Base-by-base conservation (phyloP, 1,140 invertebrate genomes). In the Eurosta solidaginis region DNA sequence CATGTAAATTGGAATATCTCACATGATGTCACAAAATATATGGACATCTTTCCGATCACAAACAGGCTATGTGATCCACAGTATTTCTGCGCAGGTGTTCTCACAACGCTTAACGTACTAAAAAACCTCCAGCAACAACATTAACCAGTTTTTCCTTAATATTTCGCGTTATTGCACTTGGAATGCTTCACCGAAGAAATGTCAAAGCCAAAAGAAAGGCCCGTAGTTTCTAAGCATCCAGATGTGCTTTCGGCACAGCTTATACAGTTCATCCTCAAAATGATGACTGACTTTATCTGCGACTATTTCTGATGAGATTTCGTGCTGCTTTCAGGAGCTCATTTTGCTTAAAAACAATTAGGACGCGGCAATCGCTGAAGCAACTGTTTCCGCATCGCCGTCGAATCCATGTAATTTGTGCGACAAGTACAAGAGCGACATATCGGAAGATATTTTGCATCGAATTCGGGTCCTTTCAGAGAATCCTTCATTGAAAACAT, bases 281-380 rank as follows among this genome's bases (percentile, higher is more conserved):
- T 73, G 12, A 36, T 85, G 47, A 76, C 52, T 52, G 75, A 33
- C 40, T 33, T 17, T 54, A 33, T 36, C 54, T 52, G 49, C 75
- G 75, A 27, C 17, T 52, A 49, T 52, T 54, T 47, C 27, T 76
- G 49, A 49, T 52, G 33, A 52, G 88, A 45, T 89, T 82, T 74
- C 79, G 83, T 80, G 83, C 83, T 49, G 86, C 88, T 17, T 87
- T 78, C 74, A 81, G 29, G 74, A 80, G 77, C 78, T 83, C 74
- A 78, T 45, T 36, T 81, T 89, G 29, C 77, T 89, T 1, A 82
- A 88, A 78, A 79, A 87, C 77, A 83, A 88, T 73, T 88, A 83
- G 88, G 79, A 87, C 73, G 47, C 63, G 12, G 80, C 83, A 44
- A 78, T 89, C 25, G 49, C 63, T 50, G 83, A 84, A 79, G 83